Conservation (phyloP, 2,888 invertebrate species). For the Anaspis maculata region DNA sequence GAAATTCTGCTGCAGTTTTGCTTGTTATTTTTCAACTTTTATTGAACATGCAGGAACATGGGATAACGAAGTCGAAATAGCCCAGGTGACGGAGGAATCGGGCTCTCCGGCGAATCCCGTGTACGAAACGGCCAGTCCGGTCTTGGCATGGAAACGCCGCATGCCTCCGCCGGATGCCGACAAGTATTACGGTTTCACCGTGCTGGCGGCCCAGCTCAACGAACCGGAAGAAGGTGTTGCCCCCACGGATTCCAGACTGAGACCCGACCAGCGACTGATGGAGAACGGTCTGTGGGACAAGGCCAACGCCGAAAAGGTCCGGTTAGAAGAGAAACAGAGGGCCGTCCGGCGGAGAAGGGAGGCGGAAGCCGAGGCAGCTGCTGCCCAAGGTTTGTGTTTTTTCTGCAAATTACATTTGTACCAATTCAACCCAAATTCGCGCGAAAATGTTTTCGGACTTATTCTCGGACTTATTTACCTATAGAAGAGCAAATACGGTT, state of each 20-base stretch:
- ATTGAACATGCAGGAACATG: constrained; percentile 84
- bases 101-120: constrained; percentile 69
- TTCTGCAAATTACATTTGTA: constrained; percentile 17
- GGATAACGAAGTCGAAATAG: constrained; percentile 93
- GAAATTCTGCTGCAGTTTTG: no score
- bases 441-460: no score
- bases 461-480: no score
- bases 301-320: constrained; percentile 77
- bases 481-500: no score
- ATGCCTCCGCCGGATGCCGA: constrained; percentile 61
- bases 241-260: constrained; percentile 78
- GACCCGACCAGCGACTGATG: constrained; percentile 98
- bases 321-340: constrained; percentile 94
- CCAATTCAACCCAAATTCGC: no score
- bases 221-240: constrained; percentile 86
- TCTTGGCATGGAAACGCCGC: constrained; percentile 78
- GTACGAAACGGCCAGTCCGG: constrained; percentile 85
- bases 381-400: constrained; percentile 45
- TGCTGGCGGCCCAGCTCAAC: constrained; percentile 92
- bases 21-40: no score
- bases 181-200: constrained; percentile 89
- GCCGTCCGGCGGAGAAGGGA: constrained; percentile 69
- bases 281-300: constrained; percentile 89
- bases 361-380: constrained; percentile 64
- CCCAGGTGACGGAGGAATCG: constrained; percentile 68